Evolutionary conservation across 2,888 invertebrate species (phyloP).

Genomic region (Hedya salicella): DNA sequence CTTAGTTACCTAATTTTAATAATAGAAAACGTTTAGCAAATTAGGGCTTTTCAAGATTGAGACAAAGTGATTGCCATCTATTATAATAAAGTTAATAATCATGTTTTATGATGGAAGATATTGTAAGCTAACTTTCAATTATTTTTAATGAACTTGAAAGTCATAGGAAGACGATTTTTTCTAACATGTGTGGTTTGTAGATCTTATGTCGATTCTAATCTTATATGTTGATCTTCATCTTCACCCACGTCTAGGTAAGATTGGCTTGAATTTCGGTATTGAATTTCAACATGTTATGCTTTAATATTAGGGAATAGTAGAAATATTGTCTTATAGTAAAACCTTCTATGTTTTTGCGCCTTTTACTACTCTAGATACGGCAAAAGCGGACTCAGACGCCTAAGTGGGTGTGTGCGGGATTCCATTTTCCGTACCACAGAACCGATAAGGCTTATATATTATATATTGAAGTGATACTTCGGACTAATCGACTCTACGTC

Average conservation of each 20-base stretch:
- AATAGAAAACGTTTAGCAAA: neutral
- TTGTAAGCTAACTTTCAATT: too few relatives aligned
- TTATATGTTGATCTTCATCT: too few relatives aligned
- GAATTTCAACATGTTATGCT: too few relatives aligned
- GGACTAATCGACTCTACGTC: neutral
- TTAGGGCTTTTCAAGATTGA: neutral
- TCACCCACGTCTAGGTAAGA: too few relatives aligned
- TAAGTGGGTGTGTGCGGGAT: conserved; percentile 37
- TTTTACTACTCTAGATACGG: conserved; percentile 23
- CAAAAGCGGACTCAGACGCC: conserved; percentile 15
- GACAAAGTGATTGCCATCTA: neutral
- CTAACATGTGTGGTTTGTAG: too few relatives aligned
- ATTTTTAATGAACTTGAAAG: too few relatives aligned
- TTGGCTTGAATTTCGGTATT: neutral
- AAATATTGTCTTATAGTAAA: conserved; percentile 1
- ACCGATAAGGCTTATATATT: neutral
- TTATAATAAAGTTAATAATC: too few relatives aligned
- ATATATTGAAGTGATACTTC: neutral
- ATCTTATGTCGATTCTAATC: too few relatives aligned
- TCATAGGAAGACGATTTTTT: too few relatives aligned
- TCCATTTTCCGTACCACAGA: conserved; percentile 3
- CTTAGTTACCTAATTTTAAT: neutral
- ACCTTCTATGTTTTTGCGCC: conserved; percentile 12
- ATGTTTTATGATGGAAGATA: too few relatives aligned
- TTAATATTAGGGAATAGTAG: neutral